Evolutionary conservation across 2,113 vertebrate species (phyloP).

Genomic region (Bolborhynchus lineola): DNA sequence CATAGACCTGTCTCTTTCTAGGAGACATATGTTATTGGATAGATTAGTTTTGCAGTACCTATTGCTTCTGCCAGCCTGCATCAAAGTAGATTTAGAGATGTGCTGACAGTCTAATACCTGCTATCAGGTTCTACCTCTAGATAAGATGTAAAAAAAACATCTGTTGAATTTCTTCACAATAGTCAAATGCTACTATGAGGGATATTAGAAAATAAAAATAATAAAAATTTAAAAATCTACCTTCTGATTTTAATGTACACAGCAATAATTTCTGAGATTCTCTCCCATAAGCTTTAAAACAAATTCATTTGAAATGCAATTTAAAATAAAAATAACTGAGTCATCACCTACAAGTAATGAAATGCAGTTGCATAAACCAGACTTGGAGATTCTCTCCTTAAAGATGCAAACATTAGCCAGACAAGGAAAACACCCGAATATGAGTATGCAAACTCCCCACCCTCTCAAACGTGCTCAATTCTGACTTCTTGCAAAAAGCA

Average conservation of each 20-base stretch:
- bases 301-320: neutral
- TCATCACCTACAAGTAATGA: fast-evolving
- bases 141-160: constrained; percentile 58
- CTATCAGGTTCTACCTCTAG: constrained; percentile 63
- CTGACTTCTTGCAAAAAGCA: neutral
- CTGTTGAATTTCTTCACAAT: constrained; percentile 5
- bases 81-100: constrained; percentile 71
- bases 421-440: neutral
- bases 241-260: neutral
- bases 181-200: neutral
- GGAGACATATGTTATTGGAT: constrained; percentile 67
- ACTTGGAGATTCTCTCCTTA: neutral
- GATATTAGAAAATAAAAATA: neutral
- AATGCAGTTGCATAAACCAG: neutral
- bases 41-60: constrained; percentile 69
- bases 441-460: neutral
- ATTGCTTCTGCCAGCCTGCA: constrained; percentile 63
- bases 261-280: neutral
- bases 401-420: neutral
- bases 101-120: constrained; percentile 68
- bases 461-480: neutral
- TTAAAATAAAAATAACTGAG: neutral
- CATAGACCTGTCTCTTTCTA: constrained; percentile 59
- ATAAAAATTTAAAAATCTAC: neutral
- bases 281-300: neutral